Evolutionary conservation across 2,888 invertebrate genomes (phyloP).

Genomic region (Cryptosula pallasiana): DNA sequence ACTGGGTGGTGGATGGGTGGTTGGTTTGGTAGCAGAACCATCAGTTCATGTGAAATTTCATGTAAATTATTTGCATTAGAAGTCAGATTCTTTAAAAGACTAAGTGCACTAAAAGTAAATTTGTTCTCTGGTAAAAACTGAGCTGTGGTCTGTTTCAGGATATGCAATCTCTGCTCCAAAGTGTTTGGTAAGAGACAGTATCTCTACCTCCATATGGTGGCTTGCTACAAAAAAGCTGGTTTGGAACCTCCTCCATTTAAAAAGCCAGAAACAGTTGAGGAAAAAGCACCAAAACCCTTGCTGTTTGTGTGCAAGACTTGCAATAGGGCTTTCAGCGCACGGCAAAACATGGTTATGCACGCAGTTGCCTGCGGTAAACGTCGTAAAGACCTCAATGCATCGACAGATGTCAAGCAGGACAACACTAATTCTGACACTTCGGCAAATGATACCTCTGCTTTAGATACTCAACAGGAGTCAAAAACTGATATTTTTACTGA

Average conservation of each 20-base stretch:
- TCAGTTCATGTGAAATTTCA: too few species aligned
- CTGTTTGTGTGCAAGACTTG: slow-evolving; percentile 16
- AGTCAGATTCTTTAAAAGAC: too few species aligned
- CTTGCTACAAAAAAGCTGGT: slow-evolving; percentile 14
- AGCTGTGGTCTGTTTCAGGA: too few species aligned
- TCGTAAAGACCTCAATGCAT: background rate
- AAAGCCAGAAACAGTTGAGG: background rate
- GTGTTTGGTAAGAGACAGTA: background rate
- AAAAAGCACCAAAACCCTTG: background rate
- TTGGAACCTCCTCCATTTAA: background rate
- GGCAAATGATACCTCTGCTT: background rate
- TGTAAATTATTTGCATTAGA: too few species aligned
- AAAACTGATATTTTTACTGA: background rate
- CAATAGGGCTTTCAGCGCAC: slow-evolving; percentile 5
- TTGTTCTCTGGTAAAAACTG: too few species aligned
- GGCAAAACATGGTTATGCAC: slow-evolving; percentile 11
- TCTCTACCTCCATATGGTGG: slow-evolving; percentile 4
- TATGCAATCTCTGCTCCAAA: slow-evolving; percentile 1
- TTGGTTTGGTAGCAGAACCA: too few species aligned
- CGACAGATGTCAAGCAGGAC: background rate
- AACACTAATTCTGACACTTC: background rate
- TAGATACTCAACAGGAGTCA: background rate
- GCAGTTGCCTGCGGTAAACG: background rate
- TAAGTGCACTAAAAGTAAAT: too few species aligned
- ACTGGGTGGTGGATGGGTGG: too few species aligned